Percentiles rank a stretch among this genome's conserved stretches.
phyloP scores from a whole-genome alignment of 2,113 vertebrate genomes.

The Bos taurus region DNA sequence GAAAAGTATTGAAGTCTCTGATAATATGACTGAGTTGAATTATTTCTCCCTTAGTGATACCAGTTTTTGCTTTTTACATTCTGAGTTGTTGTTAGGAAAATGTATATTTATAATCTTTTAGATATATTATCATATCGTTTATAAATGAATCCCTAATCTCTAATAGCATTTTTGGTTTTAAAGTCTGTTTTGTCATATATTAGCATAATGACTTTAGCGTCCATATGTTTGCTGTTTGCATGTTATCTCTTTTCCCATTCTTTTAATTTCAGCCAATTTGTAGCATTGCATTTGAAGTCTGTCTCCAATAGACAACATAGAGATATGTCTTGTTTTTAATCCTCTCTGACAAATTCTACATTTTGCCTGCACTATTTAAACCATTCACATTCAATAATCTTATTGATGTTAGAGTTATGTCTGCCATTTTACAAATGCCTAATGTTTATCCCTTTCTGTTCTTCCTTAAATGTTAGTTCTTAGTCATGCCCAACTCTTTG shows the following conservation, averaged over 20 bases:
- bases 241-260: neutral
- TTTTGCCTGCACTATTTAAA: neutral
- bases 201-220: neutral
- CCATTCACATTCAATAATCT: neutral
- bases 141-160: neutral
- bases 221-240: neutral
- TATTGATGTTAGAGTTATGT: neutral
- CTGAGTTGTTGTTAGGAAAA: neutral
- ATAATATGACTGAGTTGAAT: neutral
- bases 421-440: neutral
- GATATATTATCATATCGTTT: neutral
- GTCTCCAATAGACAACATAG: neutral
- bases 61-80: neutral
- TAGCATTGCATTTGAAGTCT: neutral
- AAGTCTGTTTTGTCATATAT: neutral
- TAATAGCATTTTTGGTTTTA: neutral
- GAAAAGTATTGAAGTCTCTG: neutral
- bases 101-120: neutral
- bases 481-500: neutral
- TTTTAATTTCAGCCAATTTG: neutral
- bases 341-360: neutral
- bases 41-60: neutral
- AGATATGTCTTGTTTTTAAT: neutral
- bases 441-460: neutral
- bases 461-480: neutral